Evolutionary conservation across 2,113 vertebrate species (phyloP).

Genomic region (Anarrhichthys ocellatus): DNA sequence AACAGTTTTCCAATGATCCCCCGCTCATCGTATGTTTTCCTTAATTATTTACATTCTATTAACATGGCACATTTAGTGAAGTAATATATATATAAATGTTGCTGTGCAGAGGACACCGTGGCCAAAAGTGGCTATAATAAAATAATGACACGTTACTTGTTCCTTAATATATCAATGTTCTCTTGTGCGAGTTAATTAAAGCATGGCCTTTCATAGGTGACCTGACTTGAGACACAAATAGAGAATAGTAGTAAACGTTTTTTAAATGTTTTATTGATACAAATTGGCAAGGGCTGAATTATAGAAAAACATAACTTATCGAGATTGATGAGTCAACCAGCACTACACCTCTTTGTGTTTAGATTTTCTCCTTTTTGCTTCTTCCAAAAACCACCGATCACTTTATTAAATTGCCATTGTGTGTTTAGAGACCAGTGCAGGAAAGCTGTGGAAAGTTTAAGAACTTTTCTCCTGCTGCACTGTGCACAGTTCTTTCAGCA

Average conservation of each 20-base stretch:
- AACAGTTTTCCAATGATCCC: background rate
- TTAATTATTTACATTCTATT: slow-evolving; percentile 1
- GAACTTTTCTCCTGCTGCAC: slow-evolving; percentile 11
- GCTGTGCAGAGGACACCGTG: too few species aligned
- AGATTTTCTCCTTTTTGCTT: background rate
- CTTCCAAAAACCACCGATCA: background rate
- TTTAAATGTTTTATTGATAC: too few species aligned
- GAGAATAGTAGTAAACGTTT: too few species aligned
- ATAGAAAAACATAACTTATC: background rate
- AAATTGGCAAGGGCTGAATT: background rate
- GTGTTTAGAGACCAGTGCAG: slow-evolving; percentile 1
- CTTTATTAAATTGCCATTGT: background rate
- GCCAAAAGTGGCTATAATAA: too few species aligned
- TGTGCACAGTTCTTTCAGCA: slow-evolving; percentile 12
- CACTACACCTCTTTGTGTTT: background rate
- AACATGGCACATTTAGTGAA: too few species aligned
- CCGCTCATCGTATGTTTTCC: background rate
- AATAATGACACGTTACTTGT: too few species aligned
- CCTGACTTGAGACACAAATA: too few species aligned
- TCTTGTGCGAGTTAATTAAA: too few species aligned
- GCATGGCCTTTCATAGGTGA: too few species aligned
- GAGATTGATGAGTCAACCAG: background rate
- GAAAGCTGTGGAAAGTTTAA: slow-evolving; percentile 16
- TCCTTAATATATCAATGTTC: too few species aligned
- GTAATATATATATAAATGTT: too few species aligned